A percentile compares a stretch with the other conserved stretches of the same genome.
These are phyloP conservation scores for Macrotus californicus DNA, from an alignment of 2,113 vertebrate species.

Conservation along the genomic window DNA sequence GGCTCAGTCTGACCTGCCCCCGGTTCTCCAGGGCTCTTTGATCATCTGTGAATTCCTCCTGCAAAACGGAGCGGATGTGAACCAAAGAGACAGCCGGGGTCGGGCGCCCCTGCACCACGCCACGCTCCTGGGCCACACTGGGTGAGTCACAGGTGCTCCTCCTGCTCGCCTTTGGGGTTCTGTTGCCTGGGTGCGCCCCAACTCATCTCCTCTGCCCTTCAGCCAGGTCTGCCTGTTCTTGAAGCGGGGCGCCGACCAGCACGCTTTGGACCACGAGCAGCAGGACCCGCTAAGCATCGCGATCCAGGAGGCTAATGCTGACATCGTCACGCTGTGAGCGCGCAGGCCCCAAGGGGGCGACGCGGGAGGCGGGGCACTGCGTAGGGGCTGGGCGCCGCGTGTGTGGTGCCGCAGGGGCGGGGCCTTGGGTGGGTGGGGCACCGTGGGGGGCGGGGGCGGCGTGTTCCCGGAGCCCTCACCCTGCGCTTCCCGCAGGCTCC, in stretches of 20 bases:
- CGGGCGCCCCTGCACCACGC: constrained; percentile 93
- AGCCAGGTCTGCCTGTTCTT: constrained; percentile 98
- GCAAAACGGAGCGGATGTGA: constrained; percentile 95
- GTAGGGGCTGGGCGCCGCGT: not conserved
- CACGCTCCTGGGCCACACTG: constrained; percentile 92
- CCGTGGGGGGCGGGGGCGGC: fast-evolving
- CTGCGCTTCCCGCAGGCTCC: constrained; percentile 81
- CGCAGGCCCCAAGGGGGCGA: not conserved
- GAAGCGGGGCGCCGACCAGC: constrained; percentile 94
- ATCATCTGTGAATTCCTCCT: constrained; percentile 96
- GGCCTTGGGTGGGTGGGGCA: not conserved
- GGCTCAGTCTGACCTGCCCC: not conserved
- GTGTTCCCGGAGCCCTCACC: fast-evolving
- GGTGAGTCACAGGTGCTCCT: constrained; percentile 80
- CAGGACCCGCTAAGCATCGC: constrained; percentile 95
- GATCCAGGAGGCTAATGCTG: constrained; percentile 93
- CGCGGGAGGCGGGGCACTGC: no score
- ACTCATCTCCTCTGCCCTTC: constrained; percentile 30
- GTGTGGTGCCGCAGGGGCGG: not conserved
- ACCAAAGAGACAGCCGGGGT: constrained; percentile 92
- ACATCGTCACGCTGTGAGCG: constrained; percentile 96
- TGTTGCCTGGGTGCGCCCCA: constrained; percentile 74
- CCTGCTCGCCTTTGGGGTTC: constrained; percentile 67
- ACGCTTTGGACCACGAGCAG: constrained; percentile 88
- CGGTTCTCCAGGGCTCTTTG: constrained; percentile 86